A percentile compares a stretch with the other conserved stretches of the same genome.
Evolutionary conservation across 2,888 invertebrate species (phyloP).

Genomic region (Synergus umbraculus): DNA sequence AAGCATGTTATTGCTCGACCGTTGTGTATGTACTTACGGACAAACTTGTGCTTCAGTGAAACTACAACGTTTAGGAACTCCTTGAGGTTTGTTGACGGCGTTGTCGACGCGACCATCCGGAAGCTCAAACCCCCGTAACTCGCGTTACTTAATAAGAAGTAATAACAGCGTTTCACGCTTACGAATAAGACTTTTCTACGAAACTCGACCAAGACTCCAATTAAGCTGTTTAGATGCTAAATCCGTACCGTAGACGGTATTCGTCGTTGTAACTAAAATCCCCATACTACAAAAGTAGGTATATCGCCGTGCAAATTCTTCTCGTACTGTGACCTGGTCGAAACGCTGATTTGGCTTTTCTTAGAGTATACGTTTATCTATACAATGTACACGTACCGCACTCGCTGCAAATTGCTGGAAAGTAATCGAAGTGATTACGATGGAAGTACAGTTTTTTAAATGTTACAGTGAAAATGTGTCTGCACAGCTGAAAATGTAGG

Average conservation of each 20-base stretch:
- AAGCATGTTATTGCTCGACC: constrained; percentile 38
- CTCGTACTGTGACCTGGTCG: neutral
- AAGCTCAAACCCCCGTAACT: constrained; percentile 38
- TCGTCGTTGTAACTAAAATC: constrained; percentile 29
- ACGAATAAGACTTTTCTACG: constrained; percentile 61
- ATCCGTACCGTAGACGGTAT: constrained; percentile 31
- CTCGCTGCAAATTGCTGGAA: neutral
- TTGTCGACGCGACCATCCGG: constrained; percentile 16
- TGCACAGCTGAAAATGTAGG: neutral
- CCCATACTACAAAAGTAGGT: constrained; percentile 3
- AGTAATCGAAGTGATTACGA: neutral
- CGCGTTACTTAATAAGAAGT: constrained; percentile 36
- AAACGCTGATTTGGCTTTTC: constrained; percentile 9
- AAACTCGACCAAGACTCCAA: constrained; percentile 61
- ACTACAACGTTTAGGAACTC: constrained; percentile 34
- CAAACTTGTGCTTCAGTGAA: constrained; percentile 30
- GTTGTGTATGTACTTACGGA: constrained; percentile 36
- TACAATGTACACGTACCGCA: neutral
- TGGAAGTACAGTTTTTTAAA: neutral
- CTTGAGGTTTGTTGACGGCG: constrained; percentile 28
- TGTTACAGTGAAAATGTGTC: neutral
- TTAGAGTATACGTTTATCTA: neutral
- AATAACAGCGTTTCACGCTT: constrained; percentile 38
- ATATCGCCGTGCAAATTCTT: constrained; percentile 24
- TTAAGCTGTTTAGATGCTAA: constrained; percentile 54